phyloP scores from a whole-genome alignment of 2,888 invertebrate genomes.

The Pristionchus japonicus region DNA sequence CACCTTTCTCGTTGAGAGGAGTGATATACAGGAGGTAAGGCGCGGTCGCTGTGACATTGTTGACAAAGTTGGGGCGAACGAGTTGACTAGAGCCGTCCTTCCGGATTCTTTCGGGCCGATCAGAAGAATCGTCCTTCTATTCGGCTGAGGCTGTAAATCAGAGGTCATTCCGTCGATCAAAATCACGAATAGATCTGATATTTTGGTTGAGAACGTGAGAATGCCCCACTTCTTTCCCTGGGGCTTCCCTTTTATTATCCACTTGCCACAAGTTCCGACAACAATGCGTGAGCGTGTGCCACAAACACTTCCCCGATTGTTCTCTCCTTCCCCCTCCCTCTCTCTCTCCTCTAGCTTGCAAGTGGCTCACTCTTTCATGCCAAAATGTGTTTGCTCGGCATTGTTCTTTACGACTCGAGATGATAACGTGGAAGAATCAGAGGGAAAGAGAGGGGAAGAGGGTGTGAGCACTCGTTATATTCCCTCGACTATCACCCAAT shows the following conservation, averaged over 20 bases:
- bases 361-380: not conserved
- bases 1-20: conserved; percentile 43
- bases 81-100: conserved; percentile 43
- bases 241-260: not conserved
- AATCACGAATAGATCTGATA: too few relatives aligned
- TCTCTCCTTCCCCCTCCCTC: not conserved
- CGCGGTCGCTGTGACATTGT: conserved; percentile 23
- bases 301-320: not conserved
- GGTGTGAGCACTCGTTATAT: not conserved
- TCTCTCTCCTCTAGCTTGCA: not conserved
- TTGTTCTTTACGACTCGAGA: conserved; percentile 32
- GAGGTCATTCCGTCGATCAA: too few relatives aligned
- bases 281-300: not conserved
- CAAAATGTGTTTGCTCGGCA: conserved; percentile 37
- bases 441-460: not conserved
- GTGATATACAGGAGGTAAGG: conserved; percentile 47
- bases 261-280: too few relatives aligned
- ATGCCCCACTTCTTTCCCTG: not conserved
- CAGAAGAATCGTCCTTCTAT: conserved; percentile 32
- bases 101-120: conserved; percentile 42
- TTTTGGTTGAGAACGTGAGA: not conserved
- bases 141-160: conserved; percentile 11
- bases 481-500: not conserved
- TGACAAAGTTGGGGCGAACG: conserved; percentile 47
- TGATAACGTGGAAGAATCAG: conserved; percentile 35